Conservation (phyloP, 30 jellyfish, hydroid and myxozoan species). For the Turritopsis rubra region DNA sequence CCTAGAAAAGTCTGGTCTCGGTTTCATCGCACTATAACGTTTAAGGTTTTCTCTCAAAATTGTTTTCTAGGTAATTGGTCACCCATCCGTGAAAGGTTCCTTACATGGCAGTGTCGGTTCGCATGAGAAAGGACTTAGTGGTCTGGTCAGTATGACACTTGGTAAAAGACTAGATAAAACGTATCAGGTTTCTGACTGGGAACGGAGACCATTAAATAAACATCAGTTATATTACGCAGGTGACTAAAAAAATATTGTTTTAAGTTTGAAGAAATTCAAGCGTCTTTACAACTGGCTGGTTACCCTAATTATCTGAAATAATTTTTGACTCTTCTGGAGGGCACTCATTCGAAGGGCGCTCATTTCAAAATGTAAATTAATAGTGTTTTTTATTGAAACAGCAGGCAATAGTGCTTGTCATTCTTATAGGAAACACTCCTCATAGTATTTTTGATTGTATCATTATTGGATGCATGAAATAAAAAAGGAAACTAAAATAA, state of each 20-base stretch:
- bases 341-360: too few species aligned
- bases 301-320: neutral
- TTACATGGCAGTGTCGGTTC: neutral
- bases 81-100: slow-evolving; percentile 12
- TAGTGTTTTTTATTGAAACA: too few species aligned
- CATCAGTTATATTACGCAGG: slow-evolving; percentile 87
- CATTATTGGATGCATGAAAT: too few species aligned
- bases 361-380: too few species aligned
- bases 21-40: neutral
- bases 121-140: slow-evolving; percentile 53
- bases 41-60: neutral
- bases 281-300: too few species aligned
- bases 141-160: slow-evolving; percentile 62
- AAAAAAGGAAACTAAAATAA: too few species aligned
- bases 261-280: too few species aligned
- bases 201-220: slow-evolving; percentile 72
- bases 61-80: slow-evolving; percentile 2
- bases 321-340: neutral
- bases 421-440: too few species aligned
- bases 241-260: neutral
- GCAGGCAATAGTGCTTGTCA: too few species aligned
- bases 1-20: too few species aligned
- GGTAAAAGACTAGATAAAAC: slow-evolving; percentile 90
- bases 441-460: too few species aligned
- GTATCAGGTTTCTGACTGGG: slow-evolving; percentile 95